These are phyloP conservation scores for Aquatica leii DNA, from an alignment of 2,888 invertebrate genomes.

Conservation along the genomic window DNA sequence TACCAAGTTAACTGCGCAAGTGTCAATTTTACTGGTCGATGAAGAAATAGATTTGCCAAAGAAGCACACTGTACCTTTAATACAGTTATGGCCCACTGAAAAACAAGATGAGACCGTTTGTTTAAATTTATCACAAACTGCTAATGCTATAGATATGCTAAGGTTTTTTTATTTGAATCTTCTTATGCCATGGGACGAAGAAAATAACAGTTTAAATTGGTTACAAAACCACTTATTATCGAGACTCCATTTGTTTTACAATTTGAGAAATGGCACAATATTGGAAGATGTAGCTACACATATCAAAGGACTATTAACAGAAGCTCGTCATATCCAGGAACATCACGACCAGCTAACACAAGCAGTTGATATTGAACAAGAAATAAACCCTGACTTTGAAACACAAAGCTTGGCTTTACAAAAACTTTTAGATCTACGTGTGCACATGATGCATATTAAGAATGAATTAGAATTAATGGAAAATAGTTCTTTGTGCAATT, in stretches of 20 bases:
- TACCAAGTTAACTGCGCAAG: conserved; percentile 64
- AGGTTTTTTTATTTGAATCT: conserved; percentile 72
- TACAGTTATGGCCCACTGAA: conserved; percentile 71
- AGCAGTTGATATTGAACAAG: not conserved
- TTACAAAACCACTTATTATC: conserved; percentile 64
- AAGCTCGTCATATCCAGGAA: conserved; percentile 64
- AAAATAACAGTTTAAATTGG: conserved; percentile 69
- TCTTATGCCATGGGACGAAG: conserved; percentile 79
- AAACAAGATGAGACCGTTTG: conserved; percentile 66
- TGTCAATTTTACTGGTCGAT: conserved; percentile 70
- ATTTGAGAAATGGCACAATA: conserved; percentile 65
- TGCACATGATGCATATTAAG: conserved; percentile 66
- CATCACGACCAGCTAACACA: conserved; percentile 55
- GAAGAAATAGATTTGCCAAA: conserved; percentile 71
- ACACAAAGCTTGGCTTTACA: conserved; percentile 55
- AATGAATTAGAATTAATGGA: conserved; percentile 68
- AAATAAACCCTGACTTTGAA: conserved; percentile 42
- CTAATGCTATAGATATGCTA: conserved; percentile 71
- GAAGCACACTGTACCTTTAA: conserved; percentile 66
- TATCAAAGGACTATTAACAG: conserved; percentile 63
- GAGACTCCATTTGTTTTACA: conserved; percentile 66
- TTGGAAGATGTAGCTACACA: conserved; percentile 63
- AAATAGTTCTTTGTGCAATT: conserved; percentile 66
- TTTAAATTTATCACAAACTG: conserved; percentile 68
- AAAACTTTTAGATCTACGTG: conserved; percentile 64